Base-by-base conservation (phyloP, 2,797 vertebrate genomes). In the Esox lucius region DNA sequence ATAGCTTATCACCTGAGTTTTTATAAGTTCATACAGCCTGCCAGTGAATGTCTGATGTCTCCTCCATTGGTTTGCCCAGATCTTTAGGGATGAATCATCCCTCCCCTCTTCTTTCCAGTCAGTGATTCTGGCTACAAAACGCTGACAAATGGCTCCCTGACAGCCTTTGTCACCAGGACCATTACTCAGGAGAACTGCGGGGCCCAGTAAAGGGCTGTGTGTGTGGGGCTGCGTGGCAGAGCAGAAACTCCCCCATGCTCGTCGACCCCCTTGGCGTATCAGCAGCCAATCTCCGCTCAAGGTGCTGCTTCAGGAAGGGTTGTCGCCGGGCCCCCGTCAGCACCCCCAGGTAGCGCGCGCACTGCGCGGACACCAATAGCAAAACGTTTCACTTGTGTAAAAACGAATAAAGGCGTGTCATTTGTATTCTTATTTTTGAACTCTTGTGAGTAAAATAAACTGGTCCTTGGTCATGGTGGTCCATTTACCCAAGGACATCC, bases 401-500 rank as follows among this genome's bases (percentile, higher is more conserved):
- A 39, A 33, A 33, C 33, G 5, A 33, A 2, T 33, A 33, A 2
- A 33, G 33, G 5, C 7, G 35, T 39, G 35, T 39, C 5, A 39
- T 39, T 39, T 39, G 35, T 39, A 39, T 39, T 39, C 4, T 39
- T 39, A 5, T 39, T 39, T 39, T 5, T 39, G 35, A 39, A 39
- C 85, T 88, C 80, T 66, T 69, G 31, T 84, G 78, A 85, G 79
- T 35, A 2, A 70, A 26, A 77, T 39, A 39, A 39, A 39, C 35
- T 5, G 75, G 73, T 76, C 83, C 73, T 67, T 4, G 9, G 31
- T 51, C 73, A 78, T 68, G 75, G 61, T 81, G 78, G 75, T 74
- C 75, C 64, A 39, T 74, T 61, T 83, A 74, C 79, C 81, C 84
- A 86, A 85, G 79, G 87, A 87, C 84, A 64, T 68, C 72, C 68